These are phyloP conservation scores for Hippocampus kuda DNA, from an alignment of 2,797 vertebrate genomes.

Conservation along the genomic window DNA sequence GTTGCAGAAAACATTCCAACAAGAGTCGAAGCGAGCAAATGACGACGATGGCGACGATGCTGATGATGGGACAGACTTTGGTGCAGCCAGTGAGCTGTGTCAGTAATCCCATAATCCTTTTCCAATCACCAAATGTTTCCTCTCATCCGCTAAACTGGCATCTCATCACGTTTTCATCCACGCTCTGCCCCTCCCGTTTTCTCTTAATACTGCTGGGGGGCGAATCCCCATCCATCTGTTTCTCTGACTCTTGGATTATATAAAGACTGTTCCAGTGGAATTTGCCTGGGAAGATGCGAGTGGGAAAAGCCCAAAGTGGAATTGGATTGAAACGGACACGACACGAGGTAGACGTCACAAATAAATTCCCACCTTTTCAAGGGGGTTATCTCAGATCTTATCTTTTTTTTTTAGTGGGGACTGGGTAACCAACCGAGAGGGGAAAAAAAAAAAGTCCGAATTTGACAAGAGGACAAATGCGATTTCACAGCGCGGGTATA, in stretches of 20 bases:
- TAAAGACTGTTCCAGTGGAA: constrained; percentile 10
- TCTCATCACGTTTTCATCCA: constrained; percentile 24
- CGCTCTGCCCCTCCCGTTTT: constrained; percentile 4
- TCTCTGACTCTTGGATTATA: constrained; percentile 24
- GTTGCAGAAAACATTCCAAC: background rate
- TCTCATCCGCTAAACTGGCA: constrained; percentile 26
- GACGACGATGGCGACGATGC: constrained; percentile 3
- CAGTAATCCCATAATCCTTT: constrained; percentile 54
- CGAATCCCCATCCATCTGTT: constrained; percentile 14
- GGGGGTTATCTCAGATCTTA: too few species aligned
- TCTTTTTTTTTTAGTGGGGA: too few species aligned
- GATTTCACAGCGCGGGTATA: too few species aligned
- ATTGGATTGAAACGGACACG: too few species aligned
- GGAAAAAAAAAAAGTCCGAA: too few species aligned
- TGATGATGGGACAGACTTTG: constrained; percentile 9
- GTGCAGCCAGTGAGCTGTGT: constrained; percentile 26
- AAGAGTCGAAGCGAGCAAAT: constrained; percentile 1
- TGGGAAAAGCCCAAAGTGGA: background rate
- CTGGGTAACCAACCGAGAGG: too few species aligned
- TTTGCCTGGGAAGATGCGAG: background rate
- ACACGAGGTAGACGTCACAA: background rate
- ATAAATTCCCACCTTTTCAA: too few species aligned
- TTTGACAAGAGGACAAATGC: too few species aligned
- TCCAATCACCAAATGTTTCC: constrained; percentile 42
- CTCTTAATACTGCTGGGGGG: constrained; percentile 11